Evolutionary conservation across 30 jellyfish, hydroid and myxozoan species (phyloP), one percentile per base, ranked within the genome.

Genomic region (Aurelia aurita): DNA sequence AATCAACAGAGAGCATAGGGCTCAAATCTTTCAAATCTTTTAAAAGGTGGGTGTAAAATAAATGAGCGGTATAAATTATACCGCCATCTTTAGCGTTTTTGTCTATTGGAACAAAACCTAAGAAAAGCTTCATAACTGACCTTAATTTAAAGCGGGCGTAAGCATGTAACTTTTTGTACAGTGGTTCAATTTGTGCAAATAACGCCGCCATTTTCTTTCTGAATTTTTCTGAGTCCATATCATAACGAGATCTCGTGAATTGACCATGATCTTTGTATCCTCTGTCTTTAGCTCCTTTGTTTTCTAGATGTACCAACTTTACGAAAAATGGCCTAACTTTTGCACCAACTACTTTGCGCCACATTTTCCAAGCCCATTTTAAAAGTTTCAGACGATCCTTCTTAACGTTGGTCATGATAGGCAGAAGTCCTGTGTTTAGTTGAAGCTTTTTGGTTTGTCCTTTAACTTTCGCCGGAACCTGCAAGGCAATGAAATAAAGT

Each of bases 251-350:
- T 26, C 97, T 43, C 77, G 90, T 79, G 64, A 79, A 82, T 31
- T 79, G 92, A 2, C 98, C 98, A 75, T 69, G 87, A 80, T 92
- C 98, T 21, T 87, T 96, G 76, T 78, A 75, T 29, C 98, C 98
- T 45, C 92, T 74, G 34, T 92, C 97, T 43, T 63, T 74, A 0
- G 98, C 98, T 10, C 97, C 98, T 67, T 92, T 87, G 80, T 92
- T 92, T 32, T 79, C 89, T 35, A 87, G 77, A 12, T 87, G 89
- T 8, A 92, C 98, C 31, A 84, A 47, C 45, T 87, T 75, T 60
- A 35, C 88, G 63, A 63, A 92, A 10, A 68, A 69, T 16, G 96
- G 97, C 23, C 91, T 90, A 25, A 86, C 67, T 29, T 69, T 87
- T 32, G 85, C 66, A 6, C 98, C 98, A 10, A 92, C 98, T 22